A percentile compares a stretch with the other conserved stretches of the same genome.
Evolutionary conservation across 2,888 invertebrate genomes (phyloP).

Genomic region (Anoncus sp.): DNA sequence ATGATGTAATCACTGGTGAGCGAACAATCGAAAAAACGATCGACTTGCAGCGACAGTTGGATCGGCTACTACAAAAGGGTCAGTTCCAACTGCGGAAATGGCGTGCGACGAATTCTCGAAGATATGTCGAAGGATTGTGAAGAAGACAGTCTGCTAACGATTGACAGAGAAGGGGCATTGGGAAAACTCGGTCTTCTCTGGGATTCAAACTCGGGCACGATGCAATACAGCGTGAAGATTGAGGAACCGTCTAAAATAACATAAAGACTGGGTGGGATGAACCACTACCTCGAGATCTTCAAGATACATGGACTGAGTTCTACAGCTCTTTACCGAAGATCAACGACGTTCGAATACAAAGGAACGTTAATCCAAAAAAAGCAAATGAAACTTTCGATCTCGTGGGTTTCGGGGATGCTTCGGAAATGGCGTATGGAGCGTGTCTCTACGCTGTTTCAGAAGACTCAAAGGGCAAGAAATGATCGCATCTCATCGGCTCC

Average conservation of each 20-base stretch:
- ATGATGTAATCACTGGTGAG: constrained; percentile 52
- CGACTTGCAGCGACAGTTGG: constrained; percentile 10
- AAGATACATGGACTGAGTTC: constrained; percentile 38
- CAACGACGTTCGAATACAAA: constrained; percentile 32
- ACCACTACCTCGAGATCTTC: constrained; percentile 15
- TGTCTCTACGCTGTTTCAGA: too few relatives aligned
- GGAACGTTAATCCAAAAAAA: constrained; percentile 29
- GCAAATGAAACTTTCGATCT: constrained; percentile 32
- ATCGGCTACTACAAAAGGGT: constrained; percentile 6
- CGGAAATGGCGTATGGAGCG: constrained; percentile 43
- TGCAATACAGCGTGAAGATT: constrained; percentile 46
- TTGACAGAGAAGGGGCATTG: constrained; percentile 42
- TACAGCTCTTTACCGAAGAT: constrained; percentile 44
- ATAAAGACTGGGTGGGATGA: constrained; percentile 48
- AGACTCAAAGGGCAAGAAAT: not conserved
- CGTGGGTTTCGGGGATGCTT: constrained; percentile 67
- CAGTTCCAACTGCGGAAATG: constrained; percentile 54
- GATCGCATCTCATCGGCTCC: constrained; percentile 9
- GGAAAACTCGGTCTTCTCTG: constrained; percentile 56
- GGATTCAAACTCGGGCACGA: constrained; percentile 42
- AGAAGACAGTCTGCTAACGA: constrained; percentile 41
- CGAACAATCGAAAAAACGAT: constrained; percentile 21
- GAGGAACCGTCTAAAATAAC: constrained; percentile 12
- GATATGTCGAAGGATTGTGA: constrained; percentile 15
- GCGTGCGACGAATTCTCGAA: constrained; percentile 35